Base-by-base conservation (phyloP, 2,888 invertebrate species). In the Adineta ricciae region DNA sequence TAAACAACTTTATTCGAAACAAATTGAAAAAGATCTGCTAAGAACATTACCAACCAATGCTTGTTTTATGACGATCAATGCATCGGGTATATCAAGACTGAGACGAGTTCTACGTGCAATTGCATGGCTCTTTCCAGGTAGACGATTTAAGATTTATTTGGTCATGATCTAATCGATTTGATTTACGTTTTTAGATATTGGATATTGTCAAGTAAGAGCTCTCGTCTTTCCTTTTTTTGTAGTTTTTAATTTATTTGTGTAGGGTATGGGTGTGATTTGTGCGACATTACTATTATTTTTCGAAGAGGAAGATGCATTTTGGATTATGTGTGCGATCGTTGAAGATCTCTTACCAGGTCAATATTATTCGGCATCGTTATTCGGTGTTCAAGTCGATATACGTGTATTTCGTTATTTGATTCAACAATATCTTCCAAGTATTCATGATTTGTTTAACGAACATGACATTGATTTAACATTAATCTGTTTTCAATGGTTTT, bases 281-380 rank as follows among this genome's bases (percentile, higher is more conserved):
- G 96, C 97, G 32, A 95, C 95, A 64, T 92, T 99, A 83, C 91
- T 99, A 86, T 92, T 99, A 14, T 93, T 99, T 86, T 93, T 97
- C 92, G 97, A 98, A 91, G 99, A 99, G 92, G 98, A 99, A 91
- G 96, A 97, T 91, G 94, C 96, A 72, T 99, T 99, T 92, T 99
- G 99, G 99, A 94, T 97, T 91, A 96, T 98, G 95, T 95, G 96
- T 88, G 95, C 96, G 8, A 95, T 99, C 88, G 96, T 99, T n/a
- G 98, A 99, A 92, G 97, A 99, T 91, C 92, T 98, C 24, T 92
- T 99, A 87, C 98, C 99, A 54, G 96, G 97, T 84, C 96, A 96
- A 2, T 99, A 97, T 91, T 99, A 97, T 91, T 96, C 96, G 86
- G 95, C 95, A 86, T 96, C 96, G 56, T 92, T 98, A 86, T 93